Base-by-base conservation (phyloP, 2,113 vertebrate genomes). In the Mustela nigripes region DNA sequence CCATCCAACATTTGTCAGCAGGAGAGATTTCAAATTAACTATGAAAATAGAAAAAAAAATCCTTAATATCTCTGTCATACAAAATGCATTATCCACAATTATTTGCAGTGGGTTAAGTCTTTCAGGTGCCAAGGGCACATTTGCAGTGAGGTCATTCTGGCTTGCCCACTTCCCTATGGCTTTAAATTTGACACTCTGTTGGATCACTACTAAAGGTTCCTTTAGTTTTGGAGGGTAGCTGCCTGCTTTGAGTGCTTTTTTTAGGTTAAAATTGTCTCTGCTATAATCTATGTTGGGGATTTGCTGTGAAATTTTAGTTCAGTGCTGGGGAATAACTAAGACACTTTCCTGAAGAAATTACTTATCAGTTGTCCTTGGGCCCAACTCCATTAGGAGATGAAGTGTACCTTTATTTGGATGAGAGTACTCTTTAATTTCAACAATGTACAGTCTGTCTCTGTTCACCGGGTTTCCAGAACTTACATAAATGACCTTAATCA, bases 401-500 rank as follows among this genome's bases (percentile, higher is more conserved):
- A 76, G 26, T 85, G 10, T 28, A 15, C 18, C 79, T 92, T 86
- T 73, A 89, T 63, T 93, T 92, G 24, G 39, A 60, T 81, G 39
- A 11, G 11, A 80, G 36, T 42, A 50, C 42, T 42, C 22, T 91
- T 71, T 63, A 91, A 92, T 89, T 85, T 98, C 53, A 91, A 7
- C 82, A 65, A 80, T 89, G 87, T 69, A 67, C 42, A 95, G 31
- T n/a, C 19, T 83, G 2, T 74, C 36, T 24, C 31, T 86, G 24
- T 31, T 96, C 0, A 0, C 26, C 33, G 79, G 21, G 16, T 78
- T 95, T 89, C 24, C 12, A 73, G 73, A 94, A 80, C 21, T 76
- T 91, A 81, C 12, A 50, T 78, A 91, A 85, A 65, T 96, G 48
- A 22, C 16, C n/a, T 95, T 95, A 78, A 93, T 96, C 60, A 69